These are phyloP conservation scores for Heptranchias perlo DNA, from an alignment of 2,113 vertebrate genomes.

Conservation along the genomic window DNA sequence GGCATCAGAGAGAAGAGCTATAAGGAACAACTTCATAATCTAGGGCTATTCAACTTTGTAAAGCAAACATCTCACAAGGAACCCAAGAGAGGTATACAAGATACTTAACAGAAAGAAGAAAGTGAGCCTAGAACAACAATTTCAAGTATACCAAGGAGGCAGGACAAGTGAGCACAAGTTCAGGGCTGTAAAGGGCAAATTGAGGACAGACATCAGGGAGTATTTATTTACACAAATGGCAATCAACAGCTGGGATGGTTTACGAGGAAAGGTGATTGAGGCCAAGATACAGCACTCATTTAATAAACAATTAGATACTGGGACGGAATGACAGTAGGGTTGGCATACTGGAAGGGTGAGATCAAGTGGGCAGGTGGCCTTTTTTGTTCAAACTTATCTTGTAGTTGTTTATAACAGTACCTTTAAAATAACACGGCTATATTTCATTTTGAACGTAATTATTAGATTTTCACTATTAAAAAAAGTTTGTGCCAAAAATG, in stretches of 20 bases:
- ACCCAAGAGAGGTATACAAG: neutral
- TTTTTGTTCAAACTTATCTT: neutral
- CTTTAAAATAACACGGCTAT: neutral
- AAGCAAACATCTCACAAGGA: neutral
- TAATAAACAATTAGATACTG: neutral
- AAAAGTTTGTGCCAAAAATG: neutral
- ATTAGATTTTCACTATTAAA: neutral
- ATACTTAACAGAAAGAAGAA: neutral
- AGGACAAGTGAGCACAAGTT: neutral
- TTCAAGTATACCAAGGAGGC: neutral
- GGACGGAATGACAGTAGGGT: neutral
- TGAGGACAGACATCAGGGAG: neutral
- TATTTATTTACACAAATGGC: neutral
- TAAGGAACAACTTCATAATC: neutral
- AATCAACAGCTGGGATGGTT: neutral
- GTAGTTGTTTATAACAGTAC: neutral
- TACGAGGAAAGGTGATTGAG: neutral
- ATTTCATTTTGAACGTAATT: neutral
- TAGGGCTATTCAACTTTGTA: neutral
- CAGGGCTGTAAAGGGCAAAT: neutral
- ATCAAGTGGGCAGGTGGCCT: neutral
- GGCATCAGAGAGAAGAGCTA: neutral
- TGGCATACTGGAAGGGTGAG: neutral
- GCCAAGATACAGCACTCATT: neutral
- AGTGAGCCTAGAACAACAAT: neutral